A percentile compares a stretch with the other conserved stretches of the same genome.
Conservation (phyloP, 2,797 vertebrate species). For the Petrocephalus schoutedeni region DNA sequence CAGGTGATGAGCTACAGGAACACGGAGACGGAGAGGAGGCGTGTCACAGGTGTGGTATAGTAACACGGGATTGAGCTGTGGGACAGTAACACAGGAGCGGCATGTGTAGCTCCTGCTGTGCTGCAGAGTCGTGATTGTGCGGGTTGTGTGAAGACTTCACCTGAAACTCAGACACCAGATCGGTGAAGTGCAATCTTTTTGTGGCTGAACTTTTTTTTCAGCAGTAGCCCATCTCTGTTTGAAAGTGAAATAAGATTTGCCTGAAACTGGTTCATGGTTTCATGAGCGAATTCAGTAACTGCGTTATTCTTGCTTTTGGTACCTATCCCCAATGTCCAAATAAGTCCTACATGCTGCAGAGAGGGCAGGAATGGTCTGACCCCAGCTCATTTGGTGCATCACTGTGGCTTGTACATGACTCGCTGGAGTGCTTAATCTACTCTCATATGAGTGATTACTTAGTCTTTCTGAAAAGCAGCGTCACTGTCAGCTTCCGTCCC, state of each 20-base stretch:
- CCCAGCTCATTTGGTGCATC: conserved; percentile 59
- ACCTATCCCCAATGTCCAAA: not conserved
- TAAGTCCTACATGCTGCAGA: not conserved
- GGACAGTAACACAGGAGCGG: not conserved
- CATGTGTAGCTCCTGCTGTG: not conserved
- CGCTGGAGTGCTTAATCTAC: conserved; percentile 35
- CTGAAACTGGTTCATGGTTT: conserved; percentile 14
- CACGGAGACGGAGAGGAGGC: not conserved
- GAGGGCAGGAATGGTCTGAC: conserved; percentile 1
- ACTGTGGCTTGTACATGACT: conserved; percentile 46
- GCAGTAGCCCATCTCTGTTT: not conserved
- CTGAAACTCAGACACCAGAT: not conserved
- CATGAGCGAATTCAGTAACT: not conserved
- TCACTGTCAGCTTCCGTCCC: conserved; percentile 30
- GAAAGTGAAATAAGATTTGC: not conserved
- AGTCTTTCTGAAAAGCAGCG: conserved; percentile 43
- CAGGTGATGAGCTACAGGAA: not conserved
- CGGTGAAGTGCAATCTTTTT: not conserved
- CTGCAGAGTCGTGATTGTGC: not conserved
- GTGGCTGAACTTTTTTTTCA: not conserved
- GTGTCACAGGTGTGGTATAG: not conserved
- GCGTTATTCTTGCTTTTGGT: not conserved
- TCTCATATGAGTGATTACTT: conserved; percentile 51
- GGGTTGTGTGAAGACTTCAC: not conserved
- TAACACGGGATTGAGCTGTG: not conserved